Percentiles rank a stretch among this genome's conserved stretches.
These are phyloP conservation scores for Hystrix brachyura DNA, from an alignment of 2,113 vertebrate species.

Conservation along the genomic window DNA sequence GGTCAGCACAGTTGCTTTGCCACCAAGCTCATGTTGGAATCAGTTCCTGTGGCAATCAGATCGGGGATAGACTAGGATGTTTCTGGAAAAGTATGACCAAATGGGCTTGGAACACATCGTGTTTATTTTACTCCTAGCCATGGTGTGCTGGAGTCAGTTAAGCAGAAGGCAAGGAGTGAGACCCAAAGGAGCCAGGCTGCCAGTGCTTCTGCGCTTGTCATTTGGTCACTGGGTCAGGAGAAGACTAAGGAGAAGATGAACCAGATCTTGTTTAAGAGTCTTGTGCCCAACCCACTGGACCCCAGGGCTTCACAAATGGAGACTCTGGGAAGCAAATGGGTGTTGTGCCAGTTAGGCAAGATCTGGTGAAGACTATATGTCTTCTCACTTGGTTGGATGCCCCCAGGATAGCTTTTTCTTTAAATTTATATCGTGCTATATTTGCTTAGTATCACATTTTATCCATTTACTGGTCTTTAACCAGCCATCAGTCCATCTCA, in stretches of 20 bases:
- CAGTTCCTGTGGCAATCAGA: not conserved
- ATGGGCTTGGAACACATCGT: not conserved
- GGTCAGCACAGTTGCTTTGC: not conserved
- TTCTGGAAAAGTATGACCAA: conserved; percentile 33
- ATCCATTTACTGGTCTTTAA: not conserved
- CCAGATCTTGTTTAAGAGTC: not conserved
- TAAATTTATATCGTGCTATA: not conserved
- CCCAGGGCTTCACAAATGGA: not conserved
- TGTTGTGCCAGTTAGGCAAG: not conserved
- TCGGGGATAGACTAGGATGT: not conserved
- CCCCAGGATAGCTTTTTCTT: not conserved
- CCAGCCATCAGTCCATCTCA: not conserved
- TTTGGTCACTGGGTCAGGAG: not conserved
- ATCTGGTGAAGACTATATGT: not conserved
- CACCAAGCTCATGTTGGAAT: not conserved
- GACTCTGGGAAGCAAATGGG: not conserved
- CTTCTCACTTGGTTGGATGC: not conserved
- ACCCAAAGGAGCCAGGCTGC: not conserved
- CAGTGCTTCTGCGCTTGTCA: not conserved
- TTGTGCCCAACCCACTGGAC: not conserved
- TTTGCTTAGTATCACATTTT: conserved; percentile 7
- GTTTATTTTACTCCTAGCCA: not conserved
- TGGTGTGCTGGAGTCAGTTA: not conserved
- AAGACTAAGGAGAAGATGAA: not conserved
- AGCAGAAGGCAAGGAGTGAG: not conserved